Conservation (phyloP, 2,113 vertebrate genomes). For the Nycticryphes semicollaris region DNA sequence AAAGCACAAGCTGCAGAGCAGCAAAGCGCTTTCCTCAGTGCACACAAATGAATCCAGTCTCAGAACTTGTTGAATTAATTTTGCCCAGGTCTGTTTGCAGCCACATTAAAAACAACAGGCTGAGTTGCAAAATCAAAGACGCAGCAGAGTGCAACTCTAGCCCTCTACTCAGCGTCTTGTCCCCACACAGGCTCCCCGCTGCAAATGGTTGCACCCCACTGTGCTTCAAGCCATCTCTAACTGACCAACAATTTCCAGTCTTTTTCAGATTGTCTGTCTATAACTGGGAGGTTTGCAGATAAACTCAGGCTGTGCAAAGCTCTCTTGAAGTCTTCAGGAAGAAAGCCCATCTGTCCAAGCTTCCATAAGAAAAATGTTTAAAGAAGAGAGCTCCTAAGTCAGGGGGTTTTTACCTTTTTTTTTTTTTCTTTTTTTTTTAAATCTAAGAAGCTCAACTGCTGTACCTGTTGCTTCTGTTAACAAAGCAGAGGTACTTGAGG, state of each 20-base stretch:
- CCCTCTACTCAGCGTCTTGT: neutral
- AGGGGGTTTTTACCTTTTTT: neutral
- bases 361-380: neutral
- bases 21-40: neutral
- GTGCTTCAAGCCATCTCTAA: accelerated
- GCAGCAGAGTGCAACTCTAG: neutral
- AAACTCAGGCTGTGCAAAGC: neutral
- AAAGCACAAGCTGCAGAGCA: neutral
- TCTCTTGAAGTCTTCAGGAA: neutral
- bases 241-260: accelerated
- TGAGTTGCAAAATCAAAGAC: neutral
- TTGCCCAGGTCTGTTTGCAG: neutral
- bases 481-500: neutral
- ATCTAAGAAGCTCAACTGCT: neutral
- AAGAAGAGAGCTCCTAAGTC: neutral
- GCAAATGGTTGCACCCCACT: accelerated
- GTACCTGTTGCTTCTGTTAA: accelerated
- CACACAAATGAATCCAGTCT: accelerated
- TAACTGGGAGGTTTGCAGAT: neutral
- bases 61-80: neutral
- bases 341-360: neutral
- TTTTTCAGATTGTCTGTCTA: neutral
- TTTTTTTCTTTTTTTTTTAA: neutral
- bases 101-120: accelerated
- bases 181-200: accelerated